phyloP scores from a whole-genome alignment of 2,797 vertebrate species.

The Sphenodon punctatus region DNA sequence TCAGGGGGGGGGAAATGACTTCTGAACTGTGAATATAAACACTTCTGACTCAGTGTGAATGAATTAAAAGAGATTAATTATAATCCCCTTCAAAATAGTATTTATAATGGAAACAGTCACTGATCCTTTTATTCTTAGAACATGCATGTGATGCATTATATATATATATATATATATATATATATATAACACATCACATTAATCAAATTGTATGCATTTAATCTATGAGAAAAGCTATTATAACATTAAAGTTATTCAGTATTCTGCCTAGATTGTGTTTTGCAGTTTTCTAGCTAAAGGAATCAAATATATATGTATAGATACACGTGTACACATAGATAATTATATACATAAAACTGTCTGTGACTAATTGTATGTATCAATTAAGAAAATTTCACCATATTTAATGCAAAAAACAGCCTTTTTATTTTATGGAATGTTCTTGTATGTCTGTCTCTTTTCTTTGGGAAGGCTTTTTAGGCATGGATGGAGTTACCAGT shows the following conservation, averaged over 20 bases:
- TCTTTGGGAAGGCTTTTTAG: constrained; percentile 20
- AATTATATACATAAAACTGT: neutral
- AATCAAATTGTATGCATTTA: constrained; percentile 43
- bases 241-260: constrained; percentile 46
- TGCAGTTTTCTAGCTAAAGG: constrained; percentile 34
- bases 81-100: constrained; percentile 16
- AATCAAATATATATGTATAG: neutral
- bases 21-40: constrained; percentile 33
- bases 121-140: constrained; percentile 28
- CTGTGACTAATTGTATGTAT: constrained; percentile 1
- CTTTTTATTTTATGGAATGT: neutral
- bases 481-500: neutral
- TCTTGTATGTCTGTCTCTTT: neutral
- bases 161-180: constrained; percentile 5
- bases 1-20: constrained; percentile 51
- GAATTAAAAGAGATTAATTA: constrained; percentile 61
- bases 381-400: constrained; percentile 20
- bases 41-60: constrained; percentile 46
- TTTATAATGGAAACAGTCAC: constrained; percentile 40
- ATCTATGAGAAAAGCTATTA: constrained; percentile 45
- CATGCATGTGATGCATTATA: constrained; percentile 1
- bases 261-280: constrained; percentile 31
- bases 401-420: neutral
- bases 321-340: neutral
- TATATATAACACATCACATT: constrained; percentile 18